Evolutionary conservation across 2,888 invertebrate genomes (phyloP).

Genomic region (Hipparchia sbordonii): DNA sequence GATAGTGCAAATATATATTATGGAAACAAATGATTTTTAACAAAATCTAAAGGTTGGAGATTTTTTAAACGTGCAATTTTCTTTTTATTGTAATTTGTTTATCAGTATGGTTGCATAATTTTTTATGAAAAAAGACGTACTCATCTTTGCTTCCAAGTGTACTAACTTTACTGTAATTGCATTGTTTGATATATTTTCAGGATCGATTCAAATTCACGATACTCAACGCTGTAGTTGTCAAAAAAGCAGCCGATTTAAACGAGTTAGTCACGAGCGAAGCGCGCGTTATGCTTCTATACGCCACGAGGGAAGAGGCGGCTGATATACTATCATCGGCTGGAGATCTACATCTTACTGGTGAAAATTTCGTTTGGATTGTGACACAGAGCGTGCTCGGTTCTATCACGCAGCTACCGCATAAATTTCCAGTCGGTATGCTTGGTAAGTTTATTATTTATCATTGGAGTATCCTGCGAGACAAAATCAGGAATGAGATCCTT

Average conservation of each 20-base stretch:
- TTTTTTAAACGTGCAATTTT: too few species aligned
- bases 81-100: too few species aligned
- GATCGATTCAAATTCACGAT: slow-evolving; percentile 88
- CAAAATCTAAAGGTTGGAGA: too few species aligned
- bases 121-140: too few species aligned
- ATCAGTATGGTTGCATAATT: too few species aligned
- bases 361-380: slow-evolving; percentile 98
- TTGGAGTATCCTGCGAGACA: too few species aligned
- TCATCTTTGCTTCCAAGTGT: background rate
- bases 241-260: slow-evolving; percentile 88
- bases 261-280: slow-evolving; percentile 95
- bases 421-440: slow-evolving; percentile 96
- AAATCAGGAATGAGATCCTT: too few species aligned
- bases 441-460: slow-evolving; percentile 80
- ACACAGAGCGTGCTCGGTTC: slow-evolving; percentile 96
- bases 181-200: slow-evolving; percentile 47
- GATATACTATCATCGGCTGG: slow-evolving; percentile 90
- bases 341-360: slow-evolving; percentile 90
- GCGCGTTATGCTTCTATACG: slow-evolving; percentile 95
- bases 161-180: background rate
- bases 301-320: slow-evolving; percentile 93
- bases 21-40: too few species aligned
- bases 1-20: too few species aligned
- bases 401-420: slow-evolving; percentile 81
- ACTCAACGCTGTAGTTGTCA: slow-evolving; percentile 92